These are phyloP conservation scores for Phalacrocorax brasilianus DNA, from an alignment of 2,113 vertebrate species.

Conservation along the genomic window DNA sequence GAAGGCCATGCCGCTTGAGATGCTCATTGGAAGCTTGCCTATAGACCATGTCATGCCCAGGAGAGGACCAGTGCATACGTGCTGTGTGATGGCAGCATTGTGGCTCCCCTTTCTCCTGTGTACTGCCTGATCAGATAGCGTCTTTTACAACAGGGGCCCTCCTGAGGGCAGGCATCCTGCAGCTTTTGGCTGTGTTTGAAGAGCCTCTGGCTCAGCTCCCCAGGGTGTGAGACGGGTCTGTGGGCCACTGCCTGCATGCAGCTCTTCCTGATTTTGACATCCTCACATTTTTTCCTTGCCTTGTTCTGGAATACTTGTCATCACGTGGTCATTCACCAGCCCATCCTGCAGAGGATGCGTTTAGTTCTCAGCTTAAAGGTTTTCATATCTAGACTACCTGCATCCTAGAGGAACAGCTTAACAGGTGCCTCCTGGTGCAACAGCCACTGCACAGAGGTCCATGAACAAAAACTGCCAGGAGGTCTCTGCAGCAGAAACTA, in stretches of 20 bases:
- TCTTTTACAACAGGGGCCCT: rapidly evolving
- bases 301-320: background rate
- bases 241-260: background rate
- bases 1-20: background rate
- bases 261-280: background rate
- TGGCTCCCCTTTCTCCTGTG: background rate
- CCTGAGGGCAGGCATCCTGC: background rate
- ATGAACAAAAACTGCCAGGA: background rate
- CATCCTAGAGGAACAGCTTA: background rate
- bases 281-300: background rate
- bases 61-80: background rate
- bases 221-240: background rate
- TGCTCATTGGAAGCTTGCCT: background rate
- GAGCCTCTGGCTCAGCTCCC: background rate
- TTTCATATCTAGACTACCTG: background rate
- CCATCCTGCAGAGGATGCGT: background rate
- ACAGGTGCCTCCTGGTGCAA: background rate
- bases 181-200: background rate
- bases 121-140: background rate
- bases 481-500: background rate
- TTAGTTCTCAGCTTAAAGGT: background rate
- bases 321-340: background rate
- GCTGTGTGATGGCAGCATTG: background rate
- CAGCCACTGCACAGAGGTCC: background rate
- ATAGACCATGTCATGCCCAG: background rate